These are phyloP conservation scores for Drosophila ustulata DNA, from an alignment of 2,888 invertebrate genomes.

Conservation along the genomic window DNA sequence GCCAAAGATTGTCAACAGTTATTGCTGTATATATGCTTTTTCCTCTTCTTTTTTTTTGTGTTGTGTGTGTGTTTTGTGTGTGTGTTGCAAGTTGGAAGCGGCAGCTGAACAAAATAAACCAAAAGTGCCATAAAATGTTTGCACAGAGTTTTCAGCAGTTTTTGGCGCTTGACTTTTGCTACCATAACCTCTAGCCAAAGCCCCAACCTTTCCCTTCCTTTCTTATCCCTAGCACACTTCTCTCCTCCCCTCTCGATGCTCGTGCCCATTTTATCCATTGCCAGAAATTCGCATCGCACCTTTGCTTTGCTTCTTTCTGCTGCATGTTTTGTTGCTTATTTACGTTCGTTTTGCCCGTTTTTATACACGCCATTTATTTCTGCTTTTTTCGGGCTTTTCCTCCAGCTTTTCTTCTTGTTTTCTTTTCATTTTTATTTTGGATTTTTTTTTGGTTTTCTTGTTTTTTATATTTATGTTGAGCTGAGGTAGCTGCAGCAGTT, in stretches of 20 bases:
- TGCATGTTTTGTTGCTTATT: constrained; percentile 65
- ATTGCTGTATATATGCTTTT: constrained; percentile 51
- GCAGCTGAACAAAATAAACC: constrained; percentile 68
- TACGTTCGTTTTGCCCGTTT: constrained; percentile 67
- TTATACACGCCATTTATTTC: constrained; percentile 76
- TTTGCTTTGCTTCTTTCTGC: constrained; percentile 50
- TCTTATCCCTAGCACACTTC: not conserved
- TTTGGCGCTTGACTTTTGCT: constrained; percentile 54
- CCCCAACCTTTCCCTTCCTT: not conserved
- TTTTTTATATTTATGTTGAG: constrained; percentile 40
- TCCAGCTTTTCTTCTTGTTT: constrained; percentile 12
- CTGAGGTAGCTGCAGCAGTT: constrained; percentile 25
- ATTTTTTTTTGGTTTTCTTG: constrained; percentile 5
- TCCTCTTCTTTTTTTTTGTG: constrained; percentile 10
- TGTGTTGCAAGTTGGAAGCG: constrained; percentile 52
- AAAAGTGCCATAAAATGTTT: constrained; percentile 80
- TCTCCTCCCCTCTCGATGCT: not conserved
- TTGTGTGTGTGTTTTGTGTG: constrained; percentile 33
- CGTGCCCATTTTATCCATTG: constrained; percentile 52
- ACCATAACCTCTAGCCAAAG: not conserved
- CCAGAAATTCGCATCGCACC: constrained; percentile 49
- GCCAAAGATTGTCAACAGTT: constrained; percentile 79
- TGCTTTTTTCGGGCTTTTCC: constrained; percentile 18
- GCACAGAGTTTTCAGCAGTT: constrained; percentile 58
- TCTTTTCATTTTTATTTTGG: constrained; percentile 22